Percentiles rank a stretch among this genome's conserved stretches.
phyloP scores from a whole-genome alignment of 1,140 invertebrate genomes.

The Trichonephila clavipes region DNA sequence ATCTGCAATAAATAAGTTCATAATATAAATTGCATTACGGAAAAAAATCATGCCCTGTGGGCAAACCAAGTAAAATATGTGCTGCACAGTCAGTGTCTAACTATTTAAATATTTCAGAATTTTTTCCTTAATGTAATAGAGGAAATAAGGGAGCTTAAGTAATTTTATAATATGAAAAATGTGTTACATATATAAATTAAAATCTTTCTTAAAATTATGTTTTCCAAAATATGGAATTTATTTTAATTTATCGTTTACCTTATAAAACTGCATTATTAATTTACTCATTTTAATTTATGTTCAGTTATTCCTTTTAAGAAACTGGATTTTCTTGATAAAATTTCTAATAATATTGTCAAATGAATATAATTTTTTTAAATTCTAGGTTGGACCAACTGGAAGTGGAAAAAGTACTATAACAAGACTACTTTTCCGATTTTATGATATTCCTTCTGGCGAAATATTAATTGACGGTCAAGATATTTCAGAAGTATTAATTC shows the following conservation, averaged over 20 bases:
- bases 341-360: not conserved
- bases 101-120: too few relatives aligned
- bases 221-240: not conserved
- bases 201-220: not conserved
- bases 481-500: slow-evolving; percentile 84
- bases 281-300: not conserved
- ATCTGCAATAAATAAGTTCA: too few relatives aligned
- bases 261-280: not conserved
- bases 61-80: too few relatives aligned
- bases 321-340: not conserved
- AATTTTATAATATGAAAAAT: too few relatives aligned
- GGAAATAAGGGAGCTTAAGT: too few relatives aligned
- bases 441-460: slow-evolving; percentile 86
- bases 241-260: too few relatives aligned
- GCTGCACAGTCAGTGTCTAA: too few relatives aligned
- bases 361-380: not conserved
- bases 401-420: slow-evolving; percentile 97
- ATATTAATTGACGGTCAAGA: slow-evolving; percentile 93
- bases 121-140: too few relatives aligned
- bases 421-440: slow-evolving; percentile 95
- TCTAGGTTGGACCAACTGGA: slow-evolving; percentile 92
- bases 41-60: too few relatives aligned
- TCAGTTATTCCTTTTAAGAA: not conserved
- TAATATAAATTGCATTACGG: too few relatives aligned
- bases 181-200: not conserved